phyloP scores from a whole-genome alignment of 2,888 invertebrate genomes.

The Exocentrus adspersus region DNA sequence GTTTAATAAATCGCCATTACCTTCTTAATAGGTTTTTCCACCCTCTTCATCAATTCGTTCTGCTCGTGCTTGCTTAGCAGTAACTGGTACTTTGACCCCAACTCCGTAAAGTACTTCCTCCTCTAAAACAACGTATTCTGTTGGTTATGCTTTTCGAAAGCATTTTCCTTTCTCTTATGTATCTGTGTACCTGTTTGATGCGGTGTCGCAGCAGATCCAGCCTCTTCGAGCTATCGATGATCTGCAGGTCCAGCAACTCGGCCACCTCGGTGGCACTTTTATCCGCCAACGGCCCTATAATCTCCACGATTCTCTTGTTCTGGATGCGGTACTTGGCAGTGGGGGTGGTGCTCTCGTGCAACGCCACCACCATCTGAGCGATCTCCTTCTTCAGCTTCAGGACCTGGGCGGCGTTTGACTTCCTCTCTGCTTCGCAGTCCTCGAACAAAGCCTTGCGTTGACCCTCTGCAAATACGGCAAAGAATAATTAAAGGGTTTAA shows the following conservation, averaged over 20 bases:
- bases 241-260: conserved; percentile 73
- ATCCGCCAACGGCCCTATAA: conserved; percentile 64
- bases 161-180: too few relatives aligned
- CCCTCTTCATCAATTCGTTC: conserved; percentile 59
- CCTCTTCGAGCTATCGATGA: conserved; percentile 77
- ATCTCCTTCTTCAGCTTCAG: conserved; percentile 78
- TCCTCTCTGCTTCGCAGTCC: conserved; percentile 80
- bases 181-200: conserved; percentile 67
- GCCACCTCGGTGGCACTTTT: conserved; percentile 66
- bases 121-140: conserved; percentile 64
- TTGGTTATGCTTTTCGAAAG: too few relatives aligned
- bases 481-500: too few relatives aligned
- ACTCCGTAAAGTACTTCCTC: conserved; percentile 67
- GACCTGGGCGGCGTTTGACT: conserved; percentile 77
- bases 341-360: conserved; percentile 68
- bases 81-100: conserved; percentile 72
- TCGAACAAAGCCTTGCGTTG: conserved; percentile 86
- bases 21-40: conserved; percentile 72
- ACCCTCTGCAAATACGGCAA: conserved; percentile 68
- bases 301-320: conserved; percentile 51
- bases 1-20: conserved; percentile 63
- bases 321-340: conserved; percentile 58
- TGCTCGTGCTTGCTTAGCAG: conserved; percentile 70
- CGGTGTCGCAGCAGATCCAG: conserved; percentile 78
- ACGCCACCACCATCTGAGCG: conserved; percentile 70